Base-by-base conservation (phyloP, 2,888 invertebrate genomes). In the Sphaerophoria rueppellii region DNA sequence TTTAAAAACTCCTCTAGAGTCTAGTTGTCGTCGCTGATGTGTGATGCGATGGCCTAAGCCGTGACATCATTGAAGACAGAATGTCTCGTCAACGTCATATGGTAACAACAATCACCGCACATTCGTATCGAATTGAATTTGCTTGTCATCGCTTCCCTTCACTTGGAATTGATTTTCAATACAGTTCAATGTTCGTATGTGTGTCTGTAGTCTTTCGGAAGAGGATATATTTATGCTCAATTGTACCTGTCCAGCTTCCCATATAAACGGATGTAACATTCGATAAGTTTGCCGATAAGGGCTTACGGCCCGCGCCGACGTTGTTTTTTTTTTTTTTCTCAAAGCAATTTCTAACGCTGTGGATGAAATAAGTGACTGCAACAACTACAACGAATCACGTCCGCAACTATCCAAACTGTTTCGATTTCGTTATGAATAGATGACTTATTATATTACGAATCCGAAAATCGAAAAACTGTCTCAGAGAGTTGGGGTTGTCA, bases 371-470 rank as follows among this genome's bases (percentile, higher is more conserved):
- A 24, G 37, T 9, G 35, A 16, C 58, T 37, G 50, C 16, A 48
- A n/a, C 16, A 12, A 50, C 34, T n/a, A 58, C 48, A 9, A 46
- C 16, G 12, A 12, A 24, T 43, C 46, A 24, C 65, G 48, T 83
- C 63, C 79, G 57, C 24, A 24, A 24, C 24, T 2, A 24, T 24
- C 24, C 80, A 79, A 75, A 60, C 71, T 79, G 70, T 79, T 80
- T 72, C 75, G 71, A 69, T 79, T 79, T 75, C 79, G 79, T 75
- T 83, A 79, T 83, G 83, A 83, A 83, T 83, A 83, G 79, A 83
- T 83, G 83, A 83, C 83, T 83, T 83, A 83, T 83, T 83, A 79
- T 83, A 83, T 83, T 83, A 79, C 83, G 71, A 65, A 82, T 82
- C 70, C 79, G 70, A 24, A 43, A 79, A 83, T 79, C 75, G 75